Evolutionary conservation across 2,888 invertebrate genomes (phyloP), one percentile per base, ranked within the genome.

Genomic region (Plusia festucae): DNA sequence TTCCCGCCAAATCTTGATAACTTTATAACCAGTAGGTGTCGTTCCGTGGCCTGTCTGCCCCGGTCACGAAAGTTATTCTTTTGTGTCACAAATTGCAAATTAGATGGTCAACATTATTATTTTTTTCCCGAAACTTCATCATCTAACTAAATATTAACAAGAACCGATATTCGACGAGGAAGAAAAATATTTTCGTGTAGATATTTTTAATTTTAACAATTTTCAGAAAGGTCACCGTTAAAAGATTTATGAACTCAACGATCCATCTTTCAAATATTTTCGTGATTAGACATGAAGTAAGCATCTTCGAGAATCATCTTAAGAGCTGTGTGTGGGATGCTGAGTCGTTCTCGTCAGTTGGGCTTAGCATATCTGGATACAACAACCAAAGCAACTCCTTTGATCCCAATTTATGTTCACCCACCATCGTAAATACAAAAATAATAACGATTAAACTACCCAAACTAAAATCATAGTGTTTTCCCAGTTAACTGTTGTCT

Each of bases 401-500:
- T 81, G 80, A 81, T 81, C 73, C 80, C 52, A 22, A 51, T 71
- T 68, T 68, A 70, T 44, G 62, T 60, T 24, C 60, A 68, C 20
- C 77, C 53, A 59, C 40, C 60, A 52, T 81, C 81, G 75, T 79
- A 71, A 79, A 75, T 76, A 78, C 63, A 56, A 81, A 81, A 79
- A 76, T 79, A 76, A 79, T 79, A 70, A 81, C 51, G 69, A 74
- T 79, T 77, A 71, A 79, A 79, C 60, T 49, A 20, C 46, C 63
- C 60, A 64, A 73, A 76, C 64, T 74, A 67, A 69, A 77, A 84
- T 85, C 86, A 84, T 72, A 84, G 84, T 79, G 84, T 86, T 83
- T 85, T 79, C 78, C 62, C 78, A 76, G 82, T 84, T 81, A 82
- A 86, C 84, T 82, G 82, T 73, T 83, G 79, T 79, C 85, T 78